phyloP scores from a whole-genome alignment of 2,113 vertebrate species.

The Halcyon senegalensis region DNA sequence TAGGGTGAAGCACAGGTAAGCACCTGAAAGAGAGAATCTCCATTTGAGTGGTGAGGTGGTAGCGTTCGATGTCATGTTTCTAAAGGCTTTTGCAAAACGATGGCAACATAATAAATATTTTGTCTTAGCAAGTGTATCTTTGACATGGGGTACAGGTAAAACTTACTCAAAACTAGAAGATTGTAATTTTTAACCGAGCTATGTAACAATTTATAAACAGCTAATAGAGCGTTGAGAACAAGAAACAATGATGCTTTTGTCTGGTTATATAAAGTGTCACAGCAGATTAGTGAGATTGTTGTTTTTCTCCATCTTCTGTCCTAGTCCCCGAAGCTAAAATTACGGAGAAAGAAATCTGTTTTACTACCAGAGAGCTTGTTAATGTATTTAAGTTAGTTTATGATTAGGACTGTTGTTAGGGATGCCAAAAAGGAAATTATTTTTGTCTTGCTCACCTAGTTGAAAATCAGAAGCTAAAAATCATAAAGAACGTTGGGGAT shows the following conservation, averaged over 20 bases:
- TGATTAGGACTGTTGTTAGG: neutral
- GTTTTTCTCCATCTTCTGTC: neutral
- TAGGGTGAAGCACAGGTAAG: neutral
- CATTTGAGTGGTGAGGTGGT: too few species aligned
- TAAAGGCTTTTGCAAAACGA: neutral
- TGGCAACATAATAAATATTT: fast-evolving
- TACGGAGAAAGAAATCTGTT: neutral
- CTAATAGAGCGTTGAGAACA: neutral
- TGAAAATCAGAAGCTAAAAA: neutral
- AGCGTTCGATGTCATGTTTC: neutral
- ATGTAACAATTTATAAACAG: neutral
- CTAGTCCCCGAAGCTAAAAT: neutral
- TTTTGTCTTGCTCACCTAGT: neutral
- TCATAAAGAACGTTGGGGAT: neutral
- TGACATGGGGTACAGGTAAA: neutral
- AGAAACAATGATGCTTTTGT: conserved; percentile 21
- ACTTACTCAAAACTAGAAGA: neutral
- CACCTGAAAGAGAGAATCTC: neutral
- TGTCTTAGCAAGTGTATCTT: fast-evolving
- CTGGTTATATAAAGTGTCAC: conserved; percentile 24
- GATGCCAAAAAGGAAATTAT: neutral
- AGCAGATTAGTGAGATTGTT: neutral
- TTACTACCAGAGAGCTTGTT: neutral
- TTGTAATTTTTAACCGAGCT: neutral
- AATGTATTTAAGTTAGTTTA: neutral